Base-by-base conservation (phyloP, 2,113 vertebrate species). In the Hypocryptadius cinnamomeus region DNA sequence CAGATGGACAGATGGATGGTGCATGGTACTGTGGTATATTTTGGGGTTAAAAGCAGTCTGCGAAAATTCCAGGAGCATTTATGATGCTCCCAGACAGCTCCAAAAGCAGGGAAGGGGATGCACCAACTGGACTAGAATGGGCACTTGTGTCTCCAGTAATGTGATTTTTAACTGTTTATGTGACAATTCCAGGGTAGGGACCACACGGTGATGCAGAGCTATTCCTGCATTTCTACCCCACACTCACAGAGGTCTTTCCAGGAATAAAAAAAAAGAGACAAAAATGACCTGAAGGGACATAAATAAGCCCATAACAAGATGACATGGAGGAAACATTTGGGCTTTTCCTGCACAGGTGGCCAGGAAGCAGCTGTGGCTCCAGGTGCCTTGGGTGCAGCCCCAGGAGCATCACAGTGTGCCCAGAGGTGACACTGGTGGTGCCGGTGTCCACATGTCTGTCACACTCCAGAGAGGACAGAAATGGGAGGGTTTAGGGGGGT, bases 391-490 rank as follows among this genome's bases (percentile, higher is more conserved):
- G 78, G 4, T 30, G n/a, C 48, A 69, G 83, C 48, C 19, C 24
- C n/a, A 10, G 39, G 69, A 71, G 51, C 44, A 37, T 47, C 44
- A 5, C 5, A 5, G 48, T 4, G 54, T 57, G n/a, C 51, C 42
- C 23, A 73, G 53, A 48, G 42, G 60, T 73, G 71, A 68, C 44
- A 10, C 23, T 1, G 5, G 9, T 3, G 23, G 22, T 19, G 25
- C 25, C 0, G 0, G 13, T 28, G 63, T 39, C 40, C 45, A 5
- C 8, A 3, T 0, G 5, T 48, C 17, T 20, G 31, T 25, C 42
- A 57, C 48, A 2, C 13, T 21, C 42, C 27, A 5, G 3, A 23
- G 39, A 16, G 47, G 40, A 54, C 9, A n/a, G 33, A 31, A 35
- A 33, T 3, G 3, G 42, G 40, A 20, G 14, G 13, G 45, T 56